Evolutionary conservation across 2,797 vertebrate genomes (phyloP).

Genomic region (Xenopus petersii): DNA sequence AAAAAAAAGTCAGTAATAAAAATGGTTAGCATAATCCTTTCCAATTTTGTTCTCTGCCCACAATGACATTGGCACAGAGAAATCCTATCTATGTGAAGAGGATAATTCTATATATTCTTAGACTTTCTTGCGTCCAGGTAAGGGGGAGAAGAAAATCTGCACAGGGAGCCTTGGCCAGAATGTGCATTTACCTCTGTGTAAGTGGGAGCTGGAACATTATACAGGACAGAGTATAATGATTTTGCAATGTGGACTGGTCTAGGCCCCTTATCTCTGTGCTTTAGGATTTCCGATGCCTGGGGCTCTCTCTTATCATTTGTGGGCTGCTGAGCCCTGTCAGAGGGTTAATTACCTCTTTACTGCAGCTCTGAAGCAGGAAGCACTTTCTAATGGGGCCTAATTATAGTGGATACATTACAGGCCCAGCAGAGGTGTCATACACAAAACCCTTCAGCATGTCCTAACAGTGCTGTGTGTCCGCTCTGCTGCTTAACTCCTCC

Average conservation of each 20-base stretch:
- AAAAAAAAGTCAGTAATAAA: too few species aligned
- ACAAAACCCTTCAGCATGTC: constrained; percentile 21
- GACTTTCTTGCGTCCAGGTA: too few species aligned
- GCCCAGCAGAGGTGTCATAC: constrained; percentile 20
- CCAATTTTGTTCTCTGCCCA: too few species aligned
- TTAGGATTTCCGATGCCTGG: background rate
- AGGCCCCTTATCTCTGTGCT: constrained; percentile 19
- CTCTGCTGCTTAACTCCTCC: background rate
- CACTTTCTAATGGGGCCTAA: constrained; percentile 21
- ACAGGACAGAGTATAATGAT: background rate
- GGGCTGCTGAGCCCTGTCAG: constrained; percentile 8
- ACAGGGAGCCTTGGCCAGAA: too few species aligned
- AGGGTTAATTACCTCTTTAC: constrained; percentile 31
- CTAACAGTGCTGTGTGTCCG: background rate
- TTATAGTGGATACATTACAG: constrained; percentile 34
- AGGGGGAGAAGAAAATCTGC: too few species aligned
- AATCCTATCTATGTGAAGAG: too few species aligned
- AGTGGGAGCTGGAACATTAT: too few species aligned
- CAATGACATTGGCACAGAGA: too few species aligned
- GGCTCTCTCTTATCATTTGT: constrained; percentile 2
- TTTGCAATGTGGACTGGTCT: background rate
- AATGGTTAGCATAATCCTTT: too few species aligned
- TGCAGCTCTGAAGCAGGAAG: constrained; percentile 23
- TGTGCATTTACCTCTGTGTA: too few species aligned
- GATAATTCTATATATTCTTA: too few species aligned